Evolutionary conservation across 2,113 vertebrate species (phyloP), one percentile per base, ranked within the genome.

Genomic region (Paraplagusia blochii): DNA sequence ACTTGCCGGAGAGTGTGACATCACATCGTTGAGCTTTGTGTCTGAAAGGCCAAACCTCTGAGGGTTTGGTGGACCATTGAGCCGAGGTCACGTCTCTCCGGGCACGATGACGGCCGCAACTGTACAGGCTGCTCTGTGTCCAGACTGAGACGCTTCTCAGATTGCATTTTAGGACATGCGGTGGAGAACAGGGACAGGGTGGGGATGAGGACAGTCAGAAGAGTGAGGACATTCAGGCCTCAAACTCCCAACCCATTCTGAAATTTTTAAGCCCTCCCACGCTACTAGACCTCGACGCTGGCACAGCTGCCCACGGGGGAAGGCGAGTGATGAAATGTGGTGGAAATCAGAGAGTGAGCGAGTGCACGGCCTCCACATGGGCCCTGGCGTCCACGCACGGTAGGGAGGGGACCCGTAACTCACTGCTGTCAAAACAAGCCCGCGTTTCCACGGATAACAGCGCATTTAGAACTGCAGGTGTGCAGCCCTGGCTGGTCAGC

Each of bases 401-500:
- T 63, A 44, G 58, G 61, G 74, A 65, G 51, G 74, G 62, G 56
- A 40, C 1, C 5, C 38, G 12, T 54, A 75, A 69, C 53, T 4
- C 22, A 42, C 74, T 63, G 72, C 72, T 69, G 67, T 82, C 69
- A 72, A 80, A 85, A 82, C 72, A 79, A 74, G 54, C 34, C 45
- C 63, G 53, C 19, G 60, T 82, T 84, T 79, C 79, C 72, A 72
- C n/a, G 56, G 68, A 71, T 80, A 79, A 73, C 43, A 43, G 66
- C 48, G 65, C 63, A 66, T 76, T 83, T 16, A 58, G 70, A 72
- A 77, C 58, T 65, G 74, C 84, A 87, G 83, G 85, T 86, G 85
- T 71, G 74, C 18, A 0, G 8, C 29, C 29, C 44, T 55, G 69
- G 74, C 72, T 82, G 75, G 82, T 76, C 85, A 83, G 76, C 79